Conservation (phyloP, 1,140 invertebrate species). For the Brachionus koreanus region DNA sequence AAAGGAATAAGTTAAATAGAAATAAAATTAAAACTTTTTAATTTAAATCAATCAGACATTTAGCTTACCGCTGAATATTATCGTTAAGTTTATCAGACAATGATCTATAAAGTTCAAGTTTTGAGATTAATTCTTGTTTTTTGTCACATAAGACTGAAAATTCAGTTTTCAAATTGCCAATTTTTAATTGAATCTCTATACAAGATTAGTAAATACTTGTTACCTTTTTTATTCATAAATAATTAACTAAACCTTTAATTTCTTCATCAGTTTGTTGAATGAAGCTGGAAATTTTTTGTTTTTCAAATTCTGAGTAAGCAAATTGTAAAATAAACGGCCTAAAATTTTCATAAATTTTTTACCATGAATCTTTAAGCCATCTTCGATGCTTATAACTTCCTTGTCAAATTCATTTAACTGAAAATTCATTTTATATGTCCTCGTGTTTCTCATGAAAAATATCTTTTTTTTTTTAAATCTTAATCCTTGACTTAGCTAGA, state of each 20-base stretch:
- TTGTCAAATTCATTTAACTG: background rate
- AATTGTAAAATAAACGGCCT: background rate
- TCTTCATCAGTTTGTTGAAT: slow-evolving; percentile 10
- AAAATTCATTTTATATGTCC: background rate
- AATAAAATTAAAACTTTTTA: no score
- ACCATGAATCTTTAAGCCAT: background rate
- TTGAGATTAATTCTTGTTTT: background rate
- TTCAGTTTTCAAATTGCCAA: background rate
- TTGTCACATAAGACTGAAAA: background rate
- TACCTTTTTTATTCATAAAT: background rate
- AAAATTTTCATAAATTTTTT: background rate
- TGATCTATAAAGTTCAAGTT: background rate
- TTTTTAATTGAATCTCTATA: background rate
- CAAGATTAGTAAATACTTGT: no score
- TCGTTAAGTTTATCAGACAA: background rate
- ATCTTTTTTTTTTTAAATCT: background rate
- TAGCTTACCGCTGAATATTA: background rate
- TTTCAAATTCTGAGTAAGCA: background rate
- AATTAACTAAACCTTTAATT: background rate
- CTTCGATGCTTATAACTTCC: background rate
- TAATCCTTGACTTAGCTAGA: background rate
- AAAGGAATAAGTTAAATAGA: no score
- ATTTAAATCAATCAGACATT: no score
- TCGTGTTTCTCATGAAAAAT: background rate
- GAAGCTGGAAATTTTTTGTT: background rate